Base-by-base conservation (phyloP, 2,113 vertebrate species). In the Nesogale talazaci region DNA sequence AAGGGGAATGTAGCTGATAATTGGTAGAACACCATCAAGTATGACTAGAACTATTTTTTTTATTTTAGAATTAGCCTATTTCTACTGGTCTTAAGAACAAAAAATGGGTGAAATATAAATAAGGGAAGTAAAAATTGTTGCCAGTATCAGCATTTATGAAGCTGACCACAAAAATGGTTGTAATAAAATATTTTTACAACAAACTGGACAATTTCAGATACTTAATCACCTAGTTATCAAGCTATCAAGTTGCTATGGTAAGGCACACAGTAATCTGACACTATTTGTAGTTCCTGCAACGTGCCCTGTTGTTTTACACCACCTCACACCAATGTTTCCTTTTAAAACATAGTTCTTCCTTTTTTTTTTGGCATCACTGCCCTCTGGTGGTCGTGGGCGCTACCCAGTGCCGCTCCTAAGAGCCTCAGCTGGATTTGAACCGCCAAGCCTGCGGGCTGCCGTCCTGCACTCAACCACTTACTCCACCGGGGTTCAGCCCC, bases 81-180 rank as follows among this genome's bases (percentile, higher is more conserved):
- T 88, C n/a, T 79, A 90, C 23, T 65, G n/a, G 25, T 76, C 19
- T 59, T 74, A 72, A 90, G 36, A 31, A 38, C 19, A 2, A 81
- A 81, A 92, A 69, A 81, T 34, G 31, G 6, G 17, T 74, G 56
- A 38, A 79, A 90, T 15, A 6, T 83, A 83, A 72, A 22, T 22
- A 86, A 20, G 36, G 7, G 46, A 40, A 70, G 61, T 69, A 1
- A 88, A 95, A 91, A 89, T 70, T 38, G 34, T 40, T 93, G 77
- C 31, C 46, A 69, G 10, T 56, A 90, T 74, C 34, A 83, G 23
- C 40, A 92, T 46, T 63, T 86, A 93, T 52, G 36, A 92, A 92
- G 42, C 7, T 86, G 22, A 88, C 52, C 81, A 90, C 57, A 94
- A 95, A 94, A 93, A n/a, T 89, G 85, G 10, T 36, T 80, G 46